Evolutionary conservation across 2,113 vertebrate genomes (phyloP).

Genomic region (Entomyzon cyanotis): DNA sequence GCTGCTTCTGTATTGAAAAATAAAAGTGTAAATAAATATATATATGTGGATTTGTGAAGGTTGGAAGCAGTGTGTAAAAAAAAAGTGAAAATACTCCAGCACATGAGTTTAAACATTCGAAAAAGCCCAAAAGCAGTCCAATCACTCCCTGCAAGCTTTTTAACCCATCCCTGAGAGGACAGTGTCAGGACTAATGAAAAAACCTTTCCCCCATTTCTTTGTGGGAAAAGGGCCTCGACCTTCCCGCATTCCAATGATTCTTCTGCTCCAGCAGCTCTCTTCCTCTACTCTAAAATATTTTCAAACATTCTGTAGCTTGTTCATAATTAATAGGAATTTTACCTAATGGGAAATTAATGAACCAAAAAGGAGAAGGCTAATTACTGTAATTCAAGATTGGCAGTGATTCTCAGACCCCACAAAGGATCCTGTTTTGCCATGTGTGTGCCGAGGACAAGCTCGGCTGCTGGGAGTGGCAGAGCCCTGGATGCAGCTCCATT

Average conservation of each 20-base stretch:
- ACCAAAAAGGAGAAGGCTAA: slow-evolving; percentile 48
- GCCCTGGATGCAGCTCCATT: not conserved
- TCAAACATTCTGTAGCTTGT: slow-evolving; percentile 8
- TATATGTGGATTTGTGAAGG: not conserved
- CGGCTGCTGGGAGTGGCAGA: rapidly evolving
- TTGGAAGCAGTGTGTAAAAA: not conserved
- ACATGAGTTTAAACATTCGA: not conserved
- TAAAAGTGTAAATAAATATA: not conserved
- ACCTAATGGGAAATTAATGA: slow-evolving; percentile 61
- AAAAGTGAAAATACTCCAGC: not conserved
- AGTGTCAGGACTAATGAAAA: not conserved
- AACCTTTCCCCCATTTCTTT: not conserved
- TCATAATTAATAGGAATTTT: slow-evolving; percentile 59
- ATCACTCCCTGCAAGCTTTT: not conserved
- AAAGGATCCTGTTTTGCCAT: not conserved
- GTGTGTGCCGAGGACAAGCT: not conserved
- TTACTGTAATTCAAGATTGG: slow-evolving; percentile 50
- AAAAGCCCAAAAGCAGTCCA: not conserved
- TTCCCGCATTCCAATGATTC: rapidly evolving
- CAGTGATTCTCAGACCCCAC: slow-evolving; percentile 10
- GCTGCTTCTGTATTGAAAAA: not conserved
- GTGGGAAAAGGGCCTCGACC: not conserved
- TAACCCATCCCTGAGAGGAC: not conserved
- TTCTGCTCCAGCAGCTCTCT: not conserved
- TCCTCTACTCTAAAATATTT: not conserved